Conservation (phyloP, 2,113 vertebrate species). For the Dromaius novaehollandiae region DNA sequence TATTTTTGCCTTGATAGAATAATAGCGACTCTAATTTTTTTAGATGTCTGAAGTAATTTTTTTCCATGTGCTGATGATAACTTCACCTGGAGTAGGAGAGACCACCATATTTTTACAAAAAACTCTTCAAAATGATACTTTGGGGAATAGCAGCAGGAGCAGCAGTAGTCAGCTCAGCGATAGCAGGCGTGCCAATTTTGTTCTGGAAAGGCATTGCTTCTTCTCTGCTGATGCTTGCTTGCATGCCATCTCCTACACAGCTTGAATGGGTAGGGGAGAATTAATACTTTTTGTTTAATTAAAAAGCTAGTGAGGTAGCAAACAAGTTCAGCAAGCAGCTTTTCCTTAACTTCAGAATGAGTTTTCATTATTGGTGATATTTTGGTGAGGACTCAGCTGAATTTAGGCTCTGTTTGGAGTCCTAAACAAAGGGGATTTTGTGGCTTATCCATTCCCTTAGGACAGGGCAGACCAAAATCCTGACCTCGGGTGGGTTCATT, state of each 20-base stretch:
- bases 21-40: background rate
- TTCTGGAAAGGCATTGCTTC: background rate
- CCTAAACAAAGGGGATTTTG: background rate
- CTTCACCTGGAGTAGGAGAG: background rate
- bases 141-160: background rate
- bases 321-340: background rate
- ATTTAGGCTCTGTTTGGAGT: background rate
- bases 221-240: background rate
- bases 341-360: background rate
- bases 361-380: background rate
- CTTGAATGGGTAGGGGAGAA: slow-evolving; percentile 10
- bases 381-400: background rate
- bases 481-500: background rate
- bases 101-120: background rate
- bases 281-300: slow-evolving; percentile 37
- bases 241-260: background rate
- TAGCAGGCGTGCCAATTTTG: background rate
- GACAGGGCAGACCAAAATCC: background rate
- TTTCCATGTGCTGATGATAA: background rate
- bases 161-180: background rate
- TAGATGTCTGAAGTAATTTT: background rate
- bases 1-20: slow-evolving; percentile 36
- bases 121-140: background rate
- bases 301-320: slow-evolving; percentile 18
- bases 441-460: background rate